phyloP scores from a whole-genome alignment of 2,113 vertebrate species.

The Recurvirostra avosetta region DNA sequence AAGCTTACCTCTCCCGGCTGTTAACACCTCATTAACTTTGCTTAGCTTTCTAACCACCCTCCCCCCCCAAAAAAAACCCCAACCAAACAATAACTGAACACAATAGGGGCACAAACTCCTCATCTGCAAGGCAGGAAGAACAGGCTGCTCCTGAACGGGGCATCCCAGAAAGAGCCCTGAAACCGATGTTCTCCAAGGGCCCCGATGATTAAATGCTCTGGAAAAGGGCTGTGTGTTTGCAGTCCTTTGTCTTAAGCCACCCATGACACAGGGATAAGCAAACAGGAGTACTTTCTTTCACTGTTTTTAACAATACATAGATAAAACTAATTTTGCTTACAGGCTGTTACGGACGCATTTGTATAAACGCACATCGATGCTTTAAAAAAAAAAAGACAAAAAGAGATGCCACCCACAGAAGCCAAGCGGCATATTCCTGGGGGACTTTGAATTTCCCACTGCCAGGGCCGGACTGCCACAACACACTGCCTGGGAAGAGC shows the following conservation, averaged over 20 bases:
- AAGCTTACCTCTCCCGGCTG: background rate
- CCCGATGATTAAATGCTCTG: rapidly evolving
- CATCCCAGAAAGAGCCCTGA: background rate
- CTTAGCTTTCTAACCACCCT: background rate
- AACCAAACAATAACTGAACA: too few relatives aligned
- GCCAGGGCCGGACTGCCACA: background rate
- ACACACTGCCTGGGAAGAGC: too few relatives aligned
- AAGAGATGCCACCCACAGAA: background rate
- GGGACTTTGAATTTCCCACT: background rate
- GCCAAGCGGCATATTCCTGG: background rate
- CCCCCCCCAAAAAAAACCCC: too few relatives aligned
- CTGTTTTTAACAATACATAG: background rate
- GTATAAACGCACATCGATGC: background rate
- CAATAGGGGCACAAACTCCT: background rate
- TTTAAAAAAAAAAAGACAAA: background rate
- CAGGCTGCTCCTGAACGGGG: background rate
- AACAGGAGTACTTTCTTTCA: background rate
- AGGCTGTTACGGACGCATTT: background rate
- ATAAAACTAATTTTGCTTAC: background rate
- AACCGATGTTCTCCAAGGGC: background rate
- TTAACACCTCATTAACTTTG: background rate
- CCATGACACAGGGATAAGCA: background rate
- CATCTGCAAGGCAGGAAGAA: background rate
- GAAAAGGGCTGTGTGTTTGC: background rate
- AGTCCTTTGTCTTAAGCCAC: background rate